Percentiles rank a stretch among this genome's conserved stretches.
These are phyloP conservation scores for Mythimna impura DNA, from an alignment of 2,888 invertebrate species.

Conservation along the genomic window DNA sequence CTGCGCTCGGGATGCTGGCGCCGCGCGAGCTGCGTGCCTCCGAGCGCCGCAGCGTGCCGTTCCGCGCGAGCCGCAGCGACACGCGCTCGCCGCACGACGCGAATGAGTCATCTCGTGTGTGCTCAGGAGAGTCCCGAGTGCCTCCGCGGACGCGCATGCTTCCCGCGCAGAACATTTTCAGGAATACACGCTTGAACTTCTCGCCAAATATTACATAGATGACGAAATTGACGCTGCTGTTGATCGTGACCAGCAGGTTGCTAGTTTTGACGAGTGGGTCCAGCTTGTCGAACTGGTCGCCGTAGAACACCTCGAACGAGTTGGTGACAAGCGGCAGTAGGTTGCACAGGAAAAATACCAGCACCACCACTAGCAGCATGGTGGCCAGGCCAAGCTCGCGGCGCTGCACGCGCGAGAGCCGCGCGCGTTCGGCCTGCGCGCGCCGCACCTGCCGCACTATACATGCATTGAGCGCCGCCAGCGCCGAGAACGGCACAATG, in stretches of 20 bases:
- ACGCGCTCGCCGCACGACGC: slow-evolving; percentile 95
- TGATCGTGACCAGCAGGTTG: slow-evolving; percentile 98
- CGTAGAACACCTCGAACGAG: slow-evolving; percentile 94
- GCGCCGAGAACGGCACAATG: slow-evolving; percentile 96
- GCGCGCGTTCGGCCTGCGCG: slow-evolving; percentile 97
- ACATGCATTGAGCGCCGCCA: slow-evolving; percentile 97
- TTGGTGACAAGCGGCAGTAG: slow-evolving; percentile 96
- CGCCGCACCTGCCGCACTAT: slow-evolving; percentile 97
- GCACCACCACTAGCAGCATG: slow-evolving; percentile 98
- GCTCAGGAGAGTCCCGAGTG: slow-evolving; percentile 91
- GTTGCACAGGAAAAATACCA: slow-evolving; percentile 98
- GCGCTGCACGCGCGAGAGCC: slow-evolving; percentile 96
- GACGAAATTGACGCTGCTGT: slow-evolving; percentile 99
- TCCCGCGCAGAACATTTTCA: slow-evolving; percentile 94
- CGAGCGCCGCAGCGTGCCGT: slow-evolving; percentile 83
- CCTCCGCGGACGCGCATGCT: slow-evolving; percentile 87
- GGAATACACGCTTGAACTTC: slow-evolving; percentile 97
- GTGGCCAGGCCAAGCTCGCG: slow-evolving; percentile 98
- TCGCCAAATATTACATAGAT: slow-evolving; percentile 99
- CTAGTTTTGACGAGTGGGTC: slow-evolving; percentile 94
- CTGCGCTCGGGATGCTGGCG: slow-evolving; percentile 40
- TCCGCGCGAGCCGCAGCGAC: slow-evolving; percentile 91
- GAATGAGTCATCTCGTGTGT: slow-evolving; percentile 95
- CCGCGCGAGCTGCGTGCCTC: slow-evolving; percentile 68
- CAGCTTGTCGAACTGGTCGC: slow-evolving; percentile 82